Evolutionary conservation across 2,888 invertebrate species (phyloP).

Genomic region (Nephrotoma appendiculata): DNA sequence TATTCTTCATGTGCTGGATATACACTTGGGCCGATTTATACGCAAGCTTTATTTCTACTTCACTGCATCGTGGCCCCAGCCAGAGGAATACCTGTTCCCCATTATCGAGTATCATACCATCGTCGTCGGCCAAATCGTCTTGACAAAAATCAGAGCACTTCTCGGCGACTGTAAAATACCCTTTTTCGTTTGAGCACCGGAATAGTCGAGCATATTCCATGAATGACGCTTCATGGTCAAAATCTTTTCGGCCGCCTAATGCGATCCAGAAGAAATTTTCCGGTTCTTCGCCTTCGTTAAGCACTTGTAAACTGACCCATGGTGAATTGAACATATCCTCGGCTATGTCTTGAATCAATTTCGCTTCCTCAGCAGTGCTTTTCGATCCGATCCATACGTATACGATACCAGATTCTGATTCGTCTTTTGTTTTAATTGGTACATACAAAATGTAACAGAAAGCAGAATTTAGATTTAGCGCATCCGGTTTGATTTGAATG

Average conservation of each 20-base stretch:
- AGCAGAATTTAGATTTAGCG: constrained; percentile 73
- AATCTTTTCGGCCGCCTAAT: constrained; percentile 79
- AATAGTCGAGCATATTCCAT: constrained; percentile 90
- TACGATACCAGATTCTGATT: constrained; percentile 68
- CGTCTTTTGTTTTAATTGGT: constrained; percentile 76
- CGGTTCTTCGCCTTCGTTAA: constrained; percentile 90
- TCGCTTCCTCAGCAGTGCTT: constrained; percentile 70
- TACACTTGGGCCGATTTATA: constrained; percentile 98
- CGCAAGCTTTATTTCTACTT: constrained; percentile 97
- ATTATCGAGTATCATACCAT: constrained; percentile 98
- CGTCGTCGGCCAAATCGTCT: constrained; percentile 98
- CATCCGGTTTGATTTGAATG: constrained; percentile 79
- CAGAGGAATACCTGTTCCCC: constrained; percentile 96
- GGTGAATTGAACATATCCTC: constrained; percentile 81
- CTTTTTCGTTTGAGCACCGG: constrained; percentile 98
- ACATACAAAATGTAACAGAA: constrained; percentile 91
- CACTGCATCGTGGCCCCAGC: constrained; percentile 92
- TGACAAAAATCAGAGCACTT: constrained; percentile 61
- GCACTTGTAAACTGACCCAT: constrained; percentile 62
- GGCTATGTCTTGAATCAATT: constrained; percentile 80
- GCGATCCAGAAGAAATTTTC: constrained; percentile 98
- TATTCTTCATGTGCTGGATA: constrained; percentile 90
- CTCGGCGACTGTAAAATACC: constrained; percentile 97
- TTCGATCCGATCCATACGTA: constrained; percentile 92
- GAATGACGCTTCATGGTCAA: constrained; percentile 77